Conservation (phyloP, 92 coral and sea anemone genomes). For the Porites cylindrica region DNA sequence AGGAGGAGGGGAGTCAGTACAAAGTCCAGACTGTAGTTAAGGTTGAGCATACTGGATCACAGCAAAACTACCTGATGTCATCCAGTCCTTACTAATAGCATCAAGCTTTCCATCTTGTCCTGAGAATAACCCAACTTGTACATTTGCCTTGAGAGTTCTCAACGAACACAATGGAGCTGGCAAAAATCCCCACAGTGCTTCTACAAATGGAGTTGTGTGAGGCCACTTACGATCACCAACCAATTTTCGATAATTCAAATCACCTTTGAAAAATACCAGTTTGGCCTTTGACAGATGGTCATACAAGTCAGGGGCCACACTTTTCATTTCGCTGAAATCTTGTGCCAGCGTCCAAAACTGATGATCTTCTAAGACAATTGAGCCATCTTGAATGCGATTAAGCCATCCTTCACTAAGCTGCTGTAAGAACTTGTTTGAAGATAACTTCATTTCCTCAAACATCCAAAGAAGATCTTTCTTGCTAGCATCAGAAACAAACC, state of each 20-base stretch:
- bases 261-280: constrained; percentile 94
- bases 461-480: constrained; percentile 84
- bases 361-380: constrained; percentile 81
- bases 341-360: constrained; percentile 88
- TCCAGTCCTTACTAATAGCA: constrained; percentile 87
- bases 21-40: not conserved
- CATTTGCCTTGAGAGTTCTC: constrained; percentile 96
- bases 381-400: constrained; percentile 74
- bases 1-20: no score
- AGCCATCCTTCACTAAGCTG: constrained; percentile 83
- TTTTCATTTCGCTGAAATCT: constrained; percentile 86
- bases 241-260: constrained; percentile 94
- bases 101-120: constrained; percentile 80
- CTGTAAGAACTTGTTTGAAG: constrained; percentile 68
- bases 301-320: constrained; percentile 76
- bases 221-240: constrained; percentile 99
- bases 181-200: constrained; percentile 94
- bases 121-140: constrained; percentile 84
- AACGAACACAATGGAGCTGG: constrained; percentile 92
- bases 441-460: constrained; percentile 68
- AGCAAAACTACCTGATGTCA: constrained; percentile 92
- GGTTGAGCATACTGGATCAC: constrained; percentile 80
- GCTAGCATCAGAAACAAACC: constrained; percentile 98
- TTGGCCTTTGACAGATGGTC: constrained; percentile 80
- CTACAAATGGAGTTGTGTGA: constrained; percentile 79